Evolutionary conservation across 23 tunicate genomes (phyloP).

Genomic region (Ciona savignyi): DNA sequence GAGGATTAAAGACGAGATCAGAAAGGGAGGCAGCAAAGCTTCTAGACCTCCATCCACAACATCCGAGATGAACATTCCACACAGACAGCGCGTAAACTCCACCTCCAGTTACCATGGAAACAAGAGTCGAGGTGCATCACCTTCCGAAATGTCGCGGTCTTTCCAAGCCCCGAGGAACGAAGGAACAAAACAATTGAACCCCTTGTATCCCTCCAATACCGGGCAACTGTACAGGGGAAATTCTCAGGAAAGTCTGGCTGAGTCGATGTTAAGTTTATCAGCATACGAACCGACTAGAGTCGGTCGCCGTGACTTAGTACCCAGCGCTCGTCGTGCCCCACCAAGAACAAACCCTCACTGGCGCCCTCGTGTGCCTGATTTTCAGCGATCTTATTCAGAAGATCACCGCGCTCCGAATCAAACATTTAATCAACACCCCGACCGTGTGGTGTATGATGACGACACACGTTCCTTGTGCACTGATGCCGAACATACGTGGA

Average conservation of each 20-base stretch:
- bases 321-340: constrained; percentile 19
- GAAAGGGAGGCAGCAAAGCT: constrained; percentile 36
- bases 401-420: constrained; percentile 13
- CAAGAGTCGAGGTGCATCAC: constrained; percentile 40
- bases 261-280: constrained; percentile 26
- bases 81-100: constrained; percentile 66
- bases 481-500: constrained; percentile 4
- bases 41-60: constrained; percentile 29
- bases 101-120: constrained; percentile 73
- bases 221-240: constrained; percentile 15
- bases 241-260: constrained; percentile 41
- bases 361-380: constrained; percentile 36
- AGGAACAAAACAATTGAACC: constrained; percentile 3
- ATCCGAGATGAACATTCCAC: constrained; percentile 40
- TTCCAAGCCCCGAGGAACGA: constrained; percentile 28
- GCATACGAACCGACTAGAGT: constrained; percentile 3
- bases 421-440: neutral
- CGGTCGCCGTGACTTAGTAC: neutral
- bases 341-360: constrained; percentile 55
- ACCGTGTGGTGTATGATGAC: neutral
- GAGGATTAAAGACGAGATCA: constrained; percentile 60
- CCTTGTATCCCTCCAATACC: neutral
- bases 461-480: constrained; percentile 12
- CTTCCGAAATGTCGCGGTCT: constrained; percentile 54
- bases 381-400: constrained; percentile 30